Conservation (phyloP, 2,888 invertebrate species). For the Coremacera marginata region DNA sequence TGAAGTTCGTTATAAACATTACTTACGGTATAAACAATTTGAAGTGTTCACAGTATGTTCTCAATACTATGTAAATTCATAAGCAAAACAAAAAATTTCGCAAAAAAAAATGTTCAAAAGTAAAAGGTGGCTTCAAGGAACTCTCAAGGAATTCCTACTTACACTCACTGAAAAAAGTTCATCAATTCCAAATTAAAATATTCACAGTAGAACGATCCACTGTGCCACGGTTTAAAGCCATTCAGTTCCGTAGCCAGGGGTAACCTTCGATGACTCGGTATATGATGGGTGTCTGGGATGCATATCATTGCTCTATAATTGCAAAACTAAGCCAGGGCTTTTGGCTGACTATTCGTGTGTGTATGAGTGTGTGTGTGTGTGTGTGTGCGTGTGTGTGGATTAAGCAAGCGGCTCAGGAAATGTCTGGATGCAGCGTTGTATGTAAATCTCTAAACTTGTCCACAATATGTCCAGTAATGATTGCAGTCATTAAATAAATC, state of each 20-base stretch:
- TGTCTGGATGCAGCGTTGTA: not conserved
- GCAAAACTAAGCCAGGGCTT: conserved; percentile 12
- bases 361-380: not conserved
- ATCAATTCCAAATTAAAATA: too few species aligned
- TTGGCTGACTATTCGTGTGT: not conserved
- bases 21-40: too few species aligned
- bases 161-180: too few species aligned
- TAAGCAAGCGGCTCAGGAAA: not conserved
- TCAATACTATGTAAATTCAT: too few species aligned
- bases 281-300: conserved; percentile 24
- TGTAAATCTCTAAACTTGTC: conserved; percentile 26
- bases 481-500: conserved; percentile 37
- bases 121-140: too few species aligned
- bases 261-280: not conserved
- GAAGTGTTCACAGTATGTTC: too few species aligned
- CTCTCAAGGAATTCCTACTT: too few species aligned
- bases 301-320: conserved; percentile 48
- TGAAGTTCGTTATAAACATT: too few species aligned
- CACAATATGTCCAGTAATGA: conserved; percentile 28
- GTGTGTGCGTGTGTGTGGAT: not conserved
- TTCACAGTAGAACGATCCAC: too few species aligned
- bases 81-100: too few species aligned
- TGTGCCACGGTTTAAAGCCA: not conserved
- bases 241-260: not conserved
- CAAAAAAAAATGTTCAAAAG: too few species aligned